These are phyloP conservation scores for Bubalus kerabau DNA, from an alignment of 2,113 vertebrate species.

Conservation along the genomic window DNA sequence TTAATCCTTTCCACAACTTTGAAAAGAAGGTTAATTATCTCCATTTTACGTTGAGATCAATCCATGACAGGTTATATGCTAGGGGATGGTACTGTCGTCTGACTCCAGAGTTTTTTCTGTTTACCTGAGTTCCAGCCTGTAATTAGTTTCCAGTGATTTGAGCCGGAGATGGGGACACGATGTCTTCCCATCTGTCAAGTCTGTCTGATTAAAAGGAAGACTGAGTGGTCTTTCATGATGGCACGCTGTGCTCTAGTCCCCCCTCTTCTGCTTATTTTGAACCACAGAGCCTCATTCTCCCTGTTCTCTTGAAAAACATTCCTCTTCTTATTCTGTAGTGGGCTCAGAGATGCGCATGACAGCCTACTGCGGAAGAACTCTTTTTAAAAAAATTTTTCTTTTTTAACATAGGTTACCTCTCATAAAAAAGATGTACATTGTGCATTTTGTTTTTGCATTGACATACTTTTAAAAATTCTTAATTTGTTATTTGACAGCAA, in stretches of 20 bases:
- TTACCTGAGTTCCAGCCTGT: neutral
- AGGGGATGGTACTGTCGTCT: neutral
- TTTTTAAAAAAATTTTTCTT: neutral
- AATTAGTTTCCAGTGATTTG: neutral
- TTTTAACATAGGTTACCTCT: neutral
- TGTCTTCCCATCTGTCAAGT: neutral
- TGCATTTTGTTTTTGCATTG: constrained; percentile 25
- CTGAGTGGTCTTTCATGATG: neutral
- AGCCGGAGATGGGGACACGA: neutral
- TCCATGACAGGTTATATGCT: neutral
- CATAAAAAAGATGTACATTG: neutral
- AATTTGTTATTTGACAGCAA: constrained; percentile 16
- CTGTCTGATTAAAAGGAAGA: neutral
- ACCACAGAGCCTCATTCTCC: neutral
- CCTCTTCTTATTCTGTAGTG: neutral
- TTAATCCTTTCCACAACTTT: neutral
- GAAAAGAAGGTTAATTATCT: neutral
- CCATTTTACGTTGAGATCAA: neutral
- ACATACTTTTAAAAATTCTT: constrained; percentile 16
- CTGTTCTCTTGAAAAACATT: neutral
- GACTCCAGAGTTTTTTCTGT: neutral
- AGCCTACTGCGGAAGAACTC: neutral
- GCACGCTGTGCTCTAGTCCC: neutral
- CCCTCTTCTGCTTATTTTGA: neutral
- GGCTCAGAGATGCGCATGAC: neutral